Base-by-base conservation (phyloP, 2,797 vertebrate genomes). In the Chaunax sp. region DNA sequence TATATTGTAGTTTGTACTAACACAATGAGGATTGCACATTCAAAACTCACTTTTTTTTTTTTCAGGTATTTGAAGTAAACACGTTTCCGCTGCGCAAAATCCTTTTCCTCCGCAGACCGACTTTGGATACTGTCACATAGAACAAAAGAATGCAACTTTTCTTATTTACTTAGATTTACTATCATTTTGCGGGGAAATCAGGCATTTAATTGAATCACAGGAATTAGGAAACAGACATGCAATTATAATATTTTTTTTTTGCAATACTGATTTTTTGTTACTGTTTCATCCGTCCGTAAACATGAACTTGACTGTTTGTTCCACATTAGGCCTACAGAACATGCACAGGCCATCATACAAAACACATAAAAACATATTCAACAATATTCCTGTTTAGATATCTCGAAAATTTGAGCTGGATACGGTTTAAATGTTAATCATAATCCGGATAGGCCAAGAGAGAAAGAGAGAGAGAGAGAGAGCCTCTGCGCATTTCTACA, bases 251-350 rank as follows among this genome's bases (percentile, higher is more conserved):
- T 52, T 33, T 33, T 20, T 37, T 26, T 16, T 62, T 62, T n/a
- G 30, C 15, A 72, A 55, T 28, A 53, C 15, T 18, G 26, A 60
- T 43, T n/a, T 58, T 65, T 63, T 12, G 4, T 53, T 18, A 15
- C 46, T 30, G 23, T 68, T 80, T 69, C 6, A 50, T 62, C n/a
- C 57, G 26, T 69, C 50, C 51, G 64, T 80, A 86, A 83, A 83
- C 81, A 70, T 86, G 85, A 91, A 87, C 86, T 87, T 90, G 85
- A 83, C 76, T 76, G 70, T 59, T 69, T 72, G 50, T 54, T 82
- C 63, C 52, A 80, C 49, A 41, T 35, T 6, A 72, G 68, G 35
- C 62, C 72, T 19, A 15, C 53, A 41, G 54, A 20, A 44, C 69
- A 76, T 46, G 63, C 40, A 47, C 64, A 66, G 64, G 38, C 22